Percentiles rank a stretch among this genome's conserved stretches.
These are phyloP conservation scores for Orgyia antiqua DNA, from an alignment of 2,888 invertebrate species.

Conservation along the genomic window DNA sequence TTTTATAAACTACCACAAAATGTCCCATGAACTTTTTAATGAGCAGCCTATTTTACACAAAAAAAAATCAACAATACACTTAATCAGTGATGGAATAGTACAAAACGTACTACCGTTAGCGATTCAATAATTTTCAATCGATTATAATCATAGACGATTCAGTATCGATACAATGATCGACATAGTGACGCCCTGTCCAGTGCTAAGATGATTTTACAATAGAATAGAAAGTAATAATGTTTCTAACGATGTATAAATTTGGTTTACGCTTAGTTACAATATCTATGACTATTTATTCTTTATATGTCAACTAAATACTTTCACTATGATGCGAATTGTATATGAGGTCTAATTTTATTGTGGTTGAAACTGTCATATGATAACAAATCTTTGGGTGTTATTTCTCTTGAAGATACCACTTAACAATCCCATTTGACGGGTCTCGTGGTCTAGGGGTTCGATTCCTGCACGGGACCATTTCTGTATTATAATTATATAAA, in stretches of 20 bases:
- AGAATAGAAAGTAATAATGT: conserved; percentile 65
- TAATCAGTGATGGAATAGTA: conserved; percentile 49
- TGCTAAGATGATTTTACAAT: conserved; percentile 48
- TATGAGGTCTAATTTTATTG: conserved; percentile 15
- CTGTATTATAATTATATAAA: too few species aligned
- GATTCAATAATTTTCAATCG: conserved; percentile 44
- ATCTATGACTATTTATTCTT: conserved; percentile 28
- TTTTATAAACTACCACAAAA: background rate
- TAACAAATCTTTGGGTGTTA: too few species aligned
- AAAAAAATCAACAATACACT: conserved; percentile 49
- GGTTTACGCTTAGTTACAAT: conserved; percentile 37
- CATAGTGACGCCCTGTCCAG: conserved; percentile 61
- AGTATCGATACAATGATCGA: conserved; percentile 58
- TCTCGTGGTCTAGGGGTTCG: too few species aligned
- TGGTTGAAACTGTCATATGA: conserved; percentile 7
- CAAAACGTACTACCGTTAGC: conserved; percentile 38
- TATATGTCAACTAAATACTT: conserved; percentile 23
- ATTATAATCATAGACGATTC: conserved; percentile 67
- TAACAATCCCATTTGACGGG: too few species aligned
- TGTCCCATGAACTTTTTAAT: conserved; percentile 34
- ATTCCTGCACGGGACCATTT: too few species aligned
- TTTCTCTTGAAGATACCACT: too few species aligned
- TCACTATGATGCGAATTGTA: conserved; percentile 19
- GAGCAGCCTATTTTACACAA: conserved; percentile 34
- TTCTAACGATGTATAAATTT: conserved; percentile 57